Percentiles rank a stretch among this genome's conserved stretches.
Evolutionary conservation across 2,113 vertebrate genomes (phyloP).

Genomic region (Arizona elegans): DNA sequence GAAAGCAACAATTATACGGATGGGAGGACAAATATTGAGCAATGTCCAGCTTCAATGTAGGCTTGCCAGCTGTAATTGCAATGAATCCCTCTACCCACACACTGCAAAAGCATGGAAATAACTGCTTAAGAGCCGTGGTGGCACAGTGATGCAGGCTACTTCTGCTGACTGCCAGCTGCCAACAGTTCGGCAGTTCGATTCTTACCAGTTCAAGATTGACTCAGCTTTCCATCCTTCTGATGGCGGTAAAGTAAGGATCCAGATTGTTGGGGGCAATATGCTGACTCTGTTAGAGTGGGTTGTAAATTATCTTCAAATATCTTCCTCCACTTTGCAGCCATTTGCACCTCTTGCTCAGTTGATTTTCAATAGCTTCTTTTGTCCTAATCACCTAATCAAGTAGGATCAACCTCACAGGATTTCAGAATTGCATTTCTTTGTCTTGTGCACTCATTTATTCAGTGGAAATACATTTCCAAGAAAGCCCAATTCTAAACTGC

Average conservation of each 20-base stretch:
- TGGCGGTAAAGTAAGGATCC: no score
- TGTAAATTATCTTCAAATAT: no score
- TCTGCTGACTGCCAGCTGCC: no score
- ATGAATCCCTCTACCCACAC: not conserved
- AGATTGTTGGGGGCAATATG: no score
- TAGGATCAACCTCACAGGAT: not conserved
- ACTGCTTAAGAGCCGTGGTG: not conserved
- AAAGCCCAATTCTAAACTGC: not conserved
- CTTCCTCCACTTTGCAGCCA: no score
- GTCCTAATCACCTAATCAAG: not conserved
- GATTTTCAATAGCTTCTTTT: not conserved
- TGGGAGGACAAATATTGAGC: not conserved
- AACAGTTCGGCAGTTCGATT: no score
- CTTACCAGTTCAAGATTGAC: no score
- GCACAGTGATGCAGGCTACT: no score
- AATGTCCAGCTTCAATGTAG: not conserved
- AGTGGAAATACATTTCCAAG: not conserved
- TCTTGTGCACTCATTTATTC: not conserved
- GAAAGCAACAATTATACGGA: not conserved
- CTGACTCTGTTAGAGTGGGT: no score
- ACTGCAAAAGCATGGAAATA: not conserved
- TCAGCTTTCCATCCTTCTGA: no score
- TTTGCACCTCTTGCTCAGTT: not conserved
- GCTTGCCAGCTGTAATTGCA: not conserved
- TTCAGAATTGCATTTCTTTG: not conserved